A percentile compares a stretch with the other conserved stretches of the same genome.
These are phyloP conservation scores for Morpho helenor DNA, from an alignment of 2,888 invertebrate species.

Conservation along the genomic window DNA sequence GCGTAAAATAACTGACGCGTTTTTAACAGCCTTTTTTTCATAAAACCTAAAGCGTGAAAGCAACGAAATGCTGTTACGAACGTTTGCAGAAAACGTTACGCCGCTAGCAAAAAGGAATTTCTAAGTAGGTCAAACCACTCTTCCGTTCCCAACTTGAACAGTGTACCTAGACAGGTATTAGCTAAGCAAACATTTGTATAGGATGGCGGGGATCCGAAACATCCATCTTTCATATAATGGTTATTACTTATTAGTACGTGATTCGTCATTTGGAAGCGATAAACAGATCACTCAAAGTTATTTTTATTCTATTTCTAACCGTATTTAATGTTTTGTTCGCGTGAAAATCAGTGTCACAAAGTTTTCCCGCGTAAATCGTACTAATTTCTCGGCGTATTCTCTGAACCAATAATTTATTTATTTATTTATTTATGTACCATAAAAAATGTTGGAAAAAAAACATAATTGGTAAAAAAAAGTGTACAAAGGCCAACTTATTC, in stretches of 20 bases:
- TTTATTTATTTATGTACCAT: too few species aligned
- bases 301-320: too few species aligned
- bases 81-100: conserved; percentile 24
- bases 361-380: too few species aligned
- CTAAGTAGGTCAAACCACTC: conserved; percentile 45
- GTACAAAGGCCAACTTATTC: too few species aligned
- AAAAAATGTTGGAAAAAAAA: too few species aligned
- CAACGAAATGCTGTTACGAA: conserved; percentile 15
- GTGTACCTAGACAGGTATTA: conserved; percentile 33
- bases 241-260: conserved; percentile 7
- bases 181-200: conserved; percentile 34
- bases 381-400: too few species aligned
- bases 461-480: too few species aligned
- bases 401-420: too few species aligned
- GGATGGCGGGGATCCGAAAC: conserved; percentile 20
- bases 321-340: too few species aligned
- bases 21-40: neutral
- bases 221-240: conserved; percentile 16
- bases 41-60: neutral
- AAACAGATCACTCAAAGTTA: conserved; percentile 12
- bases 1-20: neutral
- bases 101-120: conserved; percentile 33
- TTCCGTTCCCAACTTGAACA: conserved; percentile 32
- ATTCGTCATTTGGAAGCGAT: conserved; percentile 14
- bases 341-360: too few species aligned